These are phyloP conservation scores for Herpetotheres cachinnans DNA, from an alignment of 2,113 vertebrate genomes.

Conservation along the genomic window DNA sequence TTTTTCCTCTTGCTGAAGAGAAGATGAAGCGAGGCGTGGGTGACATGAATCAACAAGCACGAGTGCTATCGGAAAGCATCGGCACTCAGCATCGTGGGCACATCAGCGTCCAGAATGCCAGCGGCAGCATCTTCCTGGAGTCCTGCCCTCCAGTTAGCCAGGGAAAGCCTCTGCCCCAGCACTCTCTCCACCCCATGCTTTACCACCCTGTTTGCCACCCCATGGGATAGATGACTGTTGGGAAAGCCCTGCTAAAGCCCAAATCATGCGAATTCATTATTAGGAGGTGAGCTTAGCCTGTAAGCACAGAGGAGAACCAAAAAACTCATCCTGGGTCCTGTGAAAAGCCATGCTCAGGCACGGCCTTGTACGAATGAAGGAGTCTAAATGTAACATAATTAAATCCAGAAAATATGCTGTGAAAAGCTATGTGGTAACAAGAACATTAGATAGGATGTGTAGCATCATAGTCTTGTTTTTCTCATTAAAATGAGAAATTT, in stretches of 20 bases:
- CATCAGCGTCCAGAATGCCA: background rate
- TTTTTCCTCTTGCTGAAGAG: background rate
- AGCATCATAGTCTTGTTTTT: background rate
- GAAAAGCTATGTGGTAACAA: background rate
- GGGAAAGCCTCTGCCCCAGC: background rate
- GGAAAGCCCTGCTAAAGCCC: background rate
- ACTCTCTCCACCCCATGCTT: background rate
- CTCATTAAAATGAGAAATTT: background rate
- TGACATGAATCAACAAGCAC: background rate
- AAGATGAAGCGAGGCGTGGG: accelerated
- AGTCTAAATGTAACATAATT: background rate
- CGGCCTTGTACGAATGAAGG: background rate
- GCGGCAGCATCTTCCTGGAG: background rate
- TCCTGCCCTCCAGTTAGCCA: background rate
- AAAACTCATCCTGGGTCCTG: background rate
- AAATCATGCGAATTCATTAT: background rate
- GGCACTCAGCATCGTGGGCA: background rate
- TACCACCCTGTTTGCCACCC: background rate
- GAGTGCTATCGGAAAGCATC: background rate
- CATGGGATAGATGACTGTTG: background rate
- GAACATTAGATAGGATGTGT: background rate
- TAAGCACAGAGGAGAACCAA: background rate
- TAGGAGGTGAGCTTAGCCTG: background rate
- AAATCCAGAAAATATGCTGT: background rate
- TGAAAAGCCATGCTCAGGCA: background rate